Conservation (phyloP, 1,140 invertebrate genomes). For the Drosophila truncata region DNA sequence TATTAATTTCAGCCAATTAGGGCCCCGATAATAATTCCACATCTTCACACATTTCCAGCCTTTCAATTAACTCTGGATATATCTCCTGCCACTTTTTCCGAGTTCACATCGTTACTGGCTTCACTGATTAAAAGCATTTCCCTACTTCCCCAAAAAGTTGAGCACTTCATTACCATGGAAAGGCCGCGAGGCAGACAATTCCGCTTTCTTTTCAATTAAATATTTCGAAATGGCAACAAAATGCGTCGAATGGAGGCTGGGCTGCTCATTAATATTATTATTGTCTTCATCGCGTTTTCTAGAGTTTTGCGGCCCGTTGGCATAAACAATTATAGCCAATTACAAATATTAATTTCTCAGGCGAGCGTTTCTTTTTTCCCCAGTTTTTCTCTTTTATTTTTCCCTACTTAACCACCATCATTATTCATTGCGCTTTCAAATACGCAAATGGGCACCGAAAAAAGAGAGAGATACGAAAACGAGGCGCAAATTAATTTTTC, state of each 20-base stretch:
- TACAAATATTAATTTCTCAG: constrained; percentile 83
- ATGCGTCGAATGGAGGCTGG: constrained; percentile 28
- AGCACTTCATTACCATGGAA: constrained; percentile 60
- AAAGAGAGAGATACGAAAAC: constrained; percentile 52
- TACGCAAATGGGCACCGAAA: constrained; percentile 77
- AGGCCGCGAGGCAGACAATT: constrained; percentile 26
- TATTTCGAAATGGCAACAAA: constrained; percentile 60
- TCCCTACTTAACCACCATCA: constrained; percentile 63
- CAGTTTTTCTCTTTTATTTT: constrained; percentile 16
- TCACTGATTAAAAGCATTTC: constrained; percentile 58
- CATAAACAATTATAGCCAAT: constrained; percentile 82
- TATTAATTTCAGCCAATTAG: constrained; percentile 15
- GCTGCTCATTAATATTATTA: constrained; percentile 57
- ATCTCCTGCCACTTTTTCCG: constrained; percentile 14
- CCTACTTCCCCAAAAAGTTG: constrained; percentile 55
- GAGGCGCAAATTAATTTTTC: constrained; percentile 83
- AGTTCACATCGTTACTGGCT: constrained; percentile 14
- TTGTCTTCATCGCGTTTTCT: constrained; percentile 44
- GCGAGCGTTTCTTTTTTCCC: constrained; percentile 61
- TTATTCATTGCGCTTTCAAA: constrained; percentile 81
- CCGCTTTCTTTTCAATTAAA: constrained; percentile 81
- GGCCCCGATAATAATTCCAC: constrained; percentile 11
- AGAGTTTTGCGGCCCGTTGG: constrained; percentile 52
- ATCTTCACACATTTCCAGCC: constrained; percentile 37
- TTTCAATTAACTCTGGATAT: constrained; percentile 58